Percentiles rank a stretch among this genome's conserved stretches.
Evolutionary conservation across 2,113 vertebrate genomes (phyloP).

Genomic region (Leptobrachium leishanense): DNA sequence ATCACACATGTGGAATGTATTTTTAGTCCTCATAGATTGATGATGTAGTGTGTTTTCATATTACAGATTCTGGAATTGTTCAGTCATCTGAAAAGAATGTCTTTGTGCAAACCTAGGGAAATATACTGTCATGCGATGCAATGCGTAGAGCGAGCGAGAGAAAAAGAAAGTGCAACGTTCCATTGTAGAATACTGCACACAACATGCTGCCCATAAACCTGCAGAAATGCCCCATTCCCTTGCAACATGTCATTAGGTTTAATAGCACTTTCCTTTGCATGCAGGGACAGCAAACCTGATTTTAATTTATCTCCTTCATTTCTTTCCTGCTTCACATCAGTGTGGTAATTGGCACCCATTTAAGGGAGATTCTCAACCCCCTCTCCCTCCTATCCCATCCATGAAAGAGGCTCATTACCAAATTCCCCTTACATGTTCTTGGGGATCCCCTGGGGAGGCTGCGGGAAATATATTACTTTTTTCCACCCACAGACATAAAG

Average conservation of each 20-base stretch:
- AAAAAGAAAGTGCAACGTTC: too few species aligned
- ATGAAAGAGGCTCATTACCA: slow-evolving; percentile 54
- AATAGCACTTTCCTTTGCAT: slow-evolving; percentile 45
- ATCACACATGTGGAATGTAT: slow-evolving; percentile 43
- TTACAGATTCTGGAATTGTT: slow-evolving; percentile 45
- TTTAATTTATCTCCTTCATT: slow-evolving; percentile 62
- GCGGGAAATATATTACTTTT: slow-evolving; percentile 46
- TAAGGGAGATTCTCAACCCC: slow-evolving; percentile 61
- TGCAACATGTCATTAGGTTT: slow-evolving; percentile 31
- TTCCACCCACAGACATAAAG: slow-evolving; percentile 38
- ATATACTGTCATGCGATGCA: slow-evolving; percentile 10
- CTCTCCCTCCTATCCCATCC: slow-evolving; percentile 24
- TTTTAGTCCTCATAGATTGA: slow-evolving; percentile 37
- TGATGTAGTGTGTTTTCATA: slow-evolving; percentile 49
- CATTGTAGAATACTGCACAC: background rate
- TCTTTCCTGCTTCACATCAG: slow-evolving; percentile 59
- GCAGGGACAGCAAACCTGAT: slow-evolving; percentile 58
- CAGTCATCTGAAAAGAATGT: slow-evolving; percentile 43
- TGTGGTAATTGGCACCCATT: slow-evolving; percentile 61
- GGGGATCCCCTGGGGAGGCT: slow-evolving; percentile 51
- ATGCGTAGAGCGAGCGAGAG: background rate
- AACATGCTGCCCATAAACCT: background rate
- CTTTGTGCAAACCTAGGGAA: slow-evolving; percentile 35
- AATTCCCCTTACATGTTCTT: slow-evolving; percentile 54
- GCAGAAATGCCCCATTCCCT: slow-evolving; percentile 36